Conservation (phyloP, 1,140 invertebrate genomes). For the Armadillidium nasatum region DNA sequence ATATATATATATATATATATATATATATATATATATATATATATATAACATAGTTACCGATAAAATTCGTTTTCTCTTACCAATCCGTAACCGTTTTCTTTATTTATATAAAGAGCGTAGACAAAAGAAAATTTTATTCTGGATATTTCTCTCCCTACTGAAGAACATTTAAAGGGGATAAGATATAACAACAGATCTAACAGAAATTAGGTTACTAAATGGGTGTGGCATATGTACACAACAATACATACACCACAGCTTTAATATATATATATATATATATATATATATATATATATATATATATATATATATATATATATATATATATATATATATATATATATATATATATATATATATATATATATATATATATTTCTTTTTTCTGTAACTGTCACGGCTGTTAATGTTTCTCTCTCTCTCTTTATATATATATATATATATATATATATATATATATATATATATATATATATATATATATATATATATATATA, state of each 20-base stretch:
- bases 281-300: conserved; percentile 6
- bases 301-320: too few relatives aligned
- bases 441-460: too few relatives aligned
- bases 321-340: too few relatives aligned
- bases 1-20: too few relatives aligned
- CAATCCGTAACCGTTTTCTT: not conserved
- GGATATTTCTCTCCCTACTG: not conserved
- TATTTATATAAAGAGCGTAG: not conserved
- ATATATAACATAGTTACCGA: too few relatives aligned
- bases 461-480: too few relatives aligned
- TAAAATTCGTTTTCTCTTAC: not conserved
- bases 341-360: too few relatives aligned
- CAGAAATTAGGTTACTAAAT: not conserved
- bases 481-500: too few relatives aligned
- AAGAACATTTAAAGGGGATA: not conserved
- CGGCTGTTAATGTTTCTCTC: too few relatives aligned
- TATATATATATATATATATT: not conserved
- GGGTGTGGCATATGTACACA: not conserved
- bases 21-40: too few relatives aligned
- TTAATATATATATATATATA: not conserved
- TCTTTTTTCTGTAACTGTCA: too few relatives aligned
- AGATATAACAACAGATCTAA: not conserved
- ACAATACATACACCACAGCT: not conserved
- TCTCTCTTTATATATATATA: too few relatives aligned
- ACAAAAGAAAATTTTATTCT: not conserved